phyloP scores from a whole-genome alignment of 2,113 vertebrate species.

The Salminus brasiliensis region DNA sequence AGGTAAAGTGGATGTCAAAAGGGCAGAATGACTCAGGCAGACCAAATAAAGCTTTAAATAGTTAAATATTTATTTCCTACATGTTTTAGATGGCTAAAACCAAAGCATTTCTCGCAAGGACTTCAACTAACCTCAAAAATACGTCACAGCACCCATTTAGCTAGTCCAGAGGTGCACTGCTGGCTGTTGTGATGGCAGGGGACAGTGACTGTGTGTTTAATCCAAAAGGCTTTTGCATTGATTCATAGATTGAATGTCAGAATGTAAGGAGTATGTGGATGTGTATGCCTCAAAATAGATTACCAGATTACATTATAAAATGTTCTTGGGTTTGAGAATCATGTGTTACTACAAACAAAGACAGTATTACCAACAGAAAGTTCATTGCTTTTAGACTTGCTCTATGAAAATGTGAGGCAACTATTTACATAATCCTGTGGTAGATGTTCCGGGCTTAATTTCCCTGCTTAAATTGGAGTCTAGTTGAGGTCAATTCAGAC shows the following conservation, averaged over 20 bases:
- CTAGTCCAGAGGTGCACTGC: background rate
- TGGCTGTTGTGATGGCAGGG: background rate
- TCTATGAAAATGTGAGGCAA: background rate
- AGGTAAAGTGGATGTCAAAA: background rate
- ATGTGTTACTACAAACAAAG: background rate
- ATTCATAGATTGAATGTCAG: background rate
- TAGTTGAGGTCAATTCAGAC: slow-evolving; percentile 21
- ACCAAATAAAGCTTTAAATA: slow-evolving; percentile 6
- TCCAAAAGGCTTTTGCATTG: background rate
- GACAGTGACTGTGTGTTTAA: background rate
- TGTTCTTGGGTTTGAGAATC: background rate
- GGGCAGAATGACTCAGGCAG: background rate
- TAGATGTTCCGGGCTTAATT: too few species aligned
- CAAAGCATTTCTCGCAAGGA: background rate
- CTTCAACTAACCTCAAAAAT: background rate
- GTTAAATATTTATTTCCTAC: slow-evolving; percentile 14
- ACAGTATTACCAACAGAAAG: background rate
- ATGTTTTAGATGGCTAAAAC: background rate
- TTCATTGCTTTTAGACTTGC: background rate
- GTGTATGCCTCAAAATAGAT: background rate
- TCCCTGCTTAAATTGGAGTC: slow-evolving; percentile 1
- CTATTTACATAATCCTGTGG: slow-evolving; percentile 5
- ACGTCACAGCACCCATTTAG: background rate
- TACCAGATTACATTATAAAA: background rate
- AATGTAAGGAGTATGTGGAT: slow-evolving; percentile 24